These are phyloP conservation scores for Keiferia lycopersicella DNA, from an alignment of 2,888 invertebrate genomes.

Conservation along the genomic window DNA sequence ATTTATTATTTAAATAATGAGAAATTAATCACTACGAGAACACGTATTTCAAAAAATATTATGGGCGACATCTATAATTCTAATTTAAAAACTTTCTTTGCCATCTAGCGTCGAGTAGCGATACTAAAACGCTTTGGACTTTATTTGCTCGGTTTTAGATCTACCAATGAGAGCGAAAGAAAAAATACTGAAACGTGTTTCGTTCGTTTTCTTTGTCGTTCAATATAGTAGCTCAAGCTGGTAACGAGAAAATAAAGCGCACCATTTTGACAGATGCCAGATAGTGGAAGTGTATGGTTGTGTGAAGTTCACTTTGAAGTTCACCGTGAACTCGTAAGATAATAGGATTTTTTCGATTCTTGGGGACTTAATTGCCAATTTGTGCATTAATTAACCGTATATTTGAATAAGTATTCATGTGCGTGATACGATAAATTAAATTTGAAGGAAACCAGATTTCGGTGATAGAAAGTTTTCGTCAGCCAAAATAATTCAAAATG, in stretches of 20 bases:
- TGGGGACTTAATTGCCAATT: not conserved
- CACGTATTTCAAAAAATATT: too few relatives aligned
- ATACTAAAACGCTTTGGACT: not conserved
- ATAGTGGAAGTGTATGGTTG: too few relatives aligned
- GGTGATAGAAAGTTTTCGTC: conserved; percentile 20
- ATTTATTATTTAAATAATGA: too few relatives aligned
- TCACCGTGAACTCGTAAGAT: not conserved
- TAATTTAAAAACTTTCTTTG: not conserved
- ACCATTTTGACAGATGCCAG: too few relatives aligned
- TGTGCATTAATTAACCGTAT: not conserved
- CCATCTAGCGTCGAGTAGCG: conserved; percentile 13
- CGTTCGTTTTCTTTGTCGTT: too few relatives aligned
- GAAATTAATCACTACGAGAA: too few relatives aligned
- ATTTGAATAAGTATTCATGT: not conserved
- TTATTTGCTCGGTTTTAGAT: not conserved
- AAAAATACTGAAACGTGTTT: not conserved
- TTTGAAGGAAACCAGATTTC: not conserved
- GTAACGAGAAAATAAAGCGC: too few relatives aligned
- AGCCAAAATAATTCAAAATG: conserved; percentile 24
- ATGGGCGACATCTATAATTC: not conserved
- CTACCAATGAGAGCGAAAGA: not conserved
- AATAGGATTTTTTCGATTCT: not conserved
- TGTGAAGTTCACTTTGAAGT: too few relatives aligned
- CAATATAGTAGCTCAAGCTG: too few relatives aligned
- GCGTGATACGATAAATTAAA: not conserved